Evolutionary conservation across 2,113 vertebrate genomes (phyloP).

Genomic region (Clupea harengus): DNA sequence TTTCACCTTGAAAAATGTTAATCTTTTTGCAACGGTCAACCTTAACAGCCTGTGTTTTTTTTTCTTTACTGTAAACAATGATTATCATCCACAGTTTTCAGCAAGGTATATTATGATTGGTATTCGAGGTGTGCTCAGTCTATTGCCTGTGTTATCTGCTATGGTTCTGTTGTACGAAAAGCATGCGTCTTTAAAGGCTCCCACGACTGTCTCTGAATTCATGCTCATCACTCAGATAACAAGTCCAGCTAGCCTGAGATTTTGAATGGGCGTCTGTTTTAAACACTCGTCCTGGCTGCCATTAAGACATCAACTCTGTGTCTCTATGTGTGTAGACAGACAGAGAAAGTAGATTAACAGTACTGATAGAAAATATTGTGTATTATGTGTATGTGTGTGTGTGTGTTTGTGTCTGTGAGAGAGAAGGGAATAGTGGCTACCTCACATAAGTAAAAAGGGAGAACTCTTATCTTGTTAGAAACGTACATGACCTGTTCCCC

Average conservation of each 20-base stretch:
- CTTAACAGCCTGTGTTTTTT: background rate
- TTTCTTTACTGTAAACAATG: background rate
- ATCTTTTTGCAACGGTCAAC: background rate
- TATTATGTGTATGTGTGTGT: background rate
- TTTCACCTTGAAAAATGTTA: background rate
- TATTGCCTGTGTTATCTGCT: background rate
- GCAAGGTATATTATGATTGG: no score
- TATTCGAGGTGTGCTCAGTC: background rate
- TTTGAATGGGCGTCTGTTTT: background rate
- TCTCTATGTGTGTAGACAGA: background rate
- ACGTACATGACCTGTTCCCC: background rate
- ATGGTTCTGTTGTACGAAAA: background rate
- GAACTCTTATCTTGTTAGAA: background rate
- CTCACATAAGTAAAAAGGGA: background rate
- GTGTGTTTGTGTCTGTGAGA: conserved; percentile 22
- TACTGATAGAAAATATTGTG: background rate
- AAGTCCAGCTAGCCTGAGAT: background rate
- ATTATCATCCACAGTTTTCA: background rate
- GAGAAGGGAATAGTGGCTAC: background rate
- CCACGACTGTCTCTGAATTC: background rate
- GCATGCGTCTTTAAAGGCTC: background rate
- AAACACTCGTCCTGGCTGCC: no score
- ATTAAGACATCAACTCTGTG: background rate
- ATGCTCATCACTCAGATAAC: background rate
- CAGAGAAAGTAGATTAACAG: no score